Evolutionary conservation across 2,113 vertebrate species (phyloP).

Genomic region (Psammodynastes pulverulentus): DNA sequence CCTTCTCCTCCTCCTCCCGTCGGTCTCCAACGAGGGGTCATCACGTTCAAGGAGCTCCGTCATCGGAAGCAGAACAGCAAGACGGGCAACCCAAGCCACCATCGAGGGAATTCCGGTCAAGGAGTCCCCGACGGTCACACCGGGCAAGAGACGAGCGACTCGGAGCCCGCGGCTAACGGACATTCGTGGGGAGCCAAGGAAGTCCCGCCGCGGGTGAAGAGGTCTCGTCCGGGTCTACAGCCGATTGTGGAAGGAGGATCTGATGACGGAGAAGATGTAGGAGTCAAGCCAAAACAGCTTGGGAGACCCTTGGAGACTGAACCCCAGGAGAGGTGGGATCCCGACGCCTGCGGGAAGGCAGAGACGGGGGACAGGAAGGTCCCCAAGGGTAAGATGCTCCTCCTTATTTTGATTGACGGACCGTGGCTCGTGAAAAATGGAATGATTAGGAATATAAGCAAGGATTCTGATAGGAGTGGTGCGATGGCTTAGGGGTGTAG

Average conservation of each 20-base stretch:
- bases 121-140: background rate
- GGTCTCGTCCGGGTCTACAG: conserved; percentile 68
- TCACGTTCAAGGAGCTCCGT: conserved; percentile 91
- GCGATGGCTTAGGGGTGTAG: too few relatives aligned
- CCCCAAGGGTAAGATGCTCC: background rate
- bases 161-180: conserved; percentile 9
- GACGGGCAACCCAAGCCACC: conserved; percentile 53
- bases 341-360: background rate
- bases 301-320: fast-evolving
- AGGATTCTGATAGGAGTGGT: background rate
- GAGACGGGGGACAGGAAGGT: background rate
- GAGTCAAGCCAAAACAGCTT: conserved; percentile 27
- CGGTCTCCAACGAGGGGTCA: conserved; percentile 74
- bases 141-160: background rate
- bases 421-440: background rate
- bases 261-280: conserved; percentile 63
- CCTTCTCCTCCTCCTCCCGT: conserved; percentile 57
- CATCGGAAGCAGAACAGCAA: conserved; percentile 70
- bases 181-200: conserved; percentile 65
- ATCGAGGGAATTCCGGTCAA: fast-evolving
- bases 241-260: conserved; percentile 72
- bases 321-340: background rate
- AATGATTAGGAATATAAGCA: background rate
- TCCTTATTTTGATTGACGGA: background rate
- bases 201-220: conserved; percentile 75